Evolutionary conservation across 2,888 invertebrate species (phyloP).

Genomic region (Drosophila cognata): DNA sequence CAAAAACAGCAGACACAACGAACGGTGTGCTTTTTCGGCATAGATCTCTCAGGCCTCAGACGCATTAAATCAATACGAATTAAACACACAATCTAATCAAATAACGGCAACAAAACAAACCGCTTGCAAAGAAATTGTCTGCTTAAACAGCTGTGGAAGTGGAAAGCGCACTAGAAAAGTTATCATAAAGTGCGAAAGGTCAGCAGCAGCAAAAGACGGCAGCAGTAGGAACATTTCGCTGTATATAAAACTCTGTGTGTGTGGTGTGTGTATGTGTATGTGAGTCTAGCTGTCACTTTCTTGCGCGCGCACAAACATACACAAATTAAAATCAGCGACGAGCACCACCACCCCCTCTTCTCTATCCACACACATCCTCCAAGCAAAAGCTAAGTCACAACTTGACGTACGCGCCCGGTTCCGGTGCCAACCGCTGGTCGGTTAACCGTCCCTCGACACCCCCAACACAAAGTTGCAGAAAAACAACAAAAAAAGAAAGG

Average conservation of each 20-base stretch:
- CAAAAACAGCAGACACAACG: constrained; percentile 61
- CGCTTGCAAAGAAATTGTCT: constrained; percentile 34
- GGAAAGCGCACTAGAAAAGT: constrained; percentile 68
- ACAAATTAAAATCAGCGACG: constrained; percentile 70
- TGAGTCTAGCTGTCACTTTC: constrained; percentile 79
- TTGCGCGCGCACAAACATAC: constrained; percentile 75
- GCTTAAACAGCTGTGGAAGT: constrained; percentile 63
- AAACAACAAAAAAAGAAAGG: constrained; percentile 1
- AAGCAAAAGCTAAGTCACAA: constrained; percentile 45
- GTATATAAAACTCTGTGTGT: constrained; percentile 43
- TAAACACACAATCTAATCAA: constrained; percentile 42
- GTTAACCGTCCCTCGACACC: constrained; percentile 42
- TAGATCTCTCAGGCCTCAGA: constrained; percentile 43
- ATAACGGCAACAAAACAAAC: constrained; percentile 20
- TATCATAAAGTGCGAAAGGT: constrained; percentile 83
- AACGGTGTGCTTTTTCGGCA: constrained; percentile 64
- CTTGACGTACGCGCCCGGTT: constrained; percentile 77
- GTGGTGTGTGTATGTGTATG: constrained; percentile 41
- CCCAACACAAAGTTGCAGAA: constrained; percentile 40
- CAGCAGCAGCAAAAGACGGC: constrained; percentile 62
- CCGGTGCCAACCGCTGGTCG: constrained; percentile 62
- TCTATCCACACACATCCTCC: constrained; percentile 18
- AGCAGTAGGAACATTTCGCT: constrained; percentile 55
- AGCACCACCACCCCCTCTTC: constrained; percentile 19
- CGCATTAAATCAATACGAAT: constrained; percentile 45